These are phyloP conservation scores for Trachymyrmex septentrionalis DNA, from an alignment of 1,140 invertebrate species.

Conservation along the genomic window DNA sequence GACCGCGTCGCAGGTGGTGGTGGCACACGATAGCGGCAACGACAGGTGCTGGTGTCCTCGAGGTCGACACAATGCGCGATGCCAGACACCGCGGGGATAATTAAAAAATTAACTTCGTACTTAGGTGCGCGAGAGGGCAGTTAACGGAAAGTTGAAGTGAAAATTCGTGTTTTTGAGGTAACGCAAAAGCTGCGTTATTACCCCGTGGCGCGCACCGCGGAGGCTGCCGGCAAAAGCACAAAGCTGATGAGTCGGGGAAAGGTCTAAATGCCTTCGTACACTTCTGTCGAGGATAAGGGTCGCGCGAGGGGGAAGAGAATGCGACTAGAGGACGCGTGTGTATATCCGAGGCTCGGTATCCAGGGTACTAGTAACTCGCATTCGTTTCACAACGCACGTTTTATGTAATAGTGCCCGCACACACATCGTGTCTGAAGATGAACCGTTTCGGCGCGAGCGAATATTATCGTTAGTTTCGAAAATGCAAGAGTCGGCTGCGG, in stretches of 20 bases:
- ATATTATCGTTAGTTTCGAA: constrained; percentile 61
- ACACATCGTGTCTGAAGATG: constrained; percentile 51
- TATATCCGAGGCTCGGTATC: constrained; percentile 59
- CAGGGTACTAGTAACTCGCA: constrained; percentile 79
- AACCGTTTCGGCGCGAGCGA: constrained; percentile 38
- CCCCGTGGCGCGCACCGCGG: constrained; percentile 73
- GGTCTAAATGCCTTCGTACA: constrained; percentile 84
- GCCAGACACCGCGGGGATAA: constrained; percentile 79
- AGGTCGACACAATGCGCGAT: constrained; percentile 48
- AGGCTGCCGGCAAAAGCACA: constrained; percentile 79
- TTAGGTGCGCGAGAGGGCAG: constrained; percentile 78
- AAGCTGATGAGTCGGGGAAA: constrained; percentile 86
- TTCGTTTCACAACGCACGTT: constrained; percentile 72
- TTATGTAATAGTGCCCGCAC: constrained; percentile 64
- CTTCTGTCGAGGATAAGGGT: constrained; percentile 72
- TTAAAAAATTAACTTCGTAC: constrained; percentile 85
- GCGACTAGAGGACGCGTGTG: constrained; percentile 63
- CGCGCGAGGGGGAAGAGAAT: constrained; percentile 7
- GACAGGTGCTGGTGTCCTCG: constrained; percentile 7
- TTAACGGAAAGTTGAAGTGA: constrained; percentile 86
- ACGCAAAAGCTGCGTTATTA: constrained; percentile 82
- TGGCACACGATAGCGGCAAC: neutral
- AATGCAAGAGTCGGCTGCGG: constrained; percentile 36
- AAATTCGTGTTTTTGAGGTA: constrained; percentile 86
- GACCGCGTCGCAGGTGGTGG: neutral